Evolutionary conservation across 1,140 invertebrate species (phyloP).

Genomic region (Aphaenogaster floridana): DNA sequence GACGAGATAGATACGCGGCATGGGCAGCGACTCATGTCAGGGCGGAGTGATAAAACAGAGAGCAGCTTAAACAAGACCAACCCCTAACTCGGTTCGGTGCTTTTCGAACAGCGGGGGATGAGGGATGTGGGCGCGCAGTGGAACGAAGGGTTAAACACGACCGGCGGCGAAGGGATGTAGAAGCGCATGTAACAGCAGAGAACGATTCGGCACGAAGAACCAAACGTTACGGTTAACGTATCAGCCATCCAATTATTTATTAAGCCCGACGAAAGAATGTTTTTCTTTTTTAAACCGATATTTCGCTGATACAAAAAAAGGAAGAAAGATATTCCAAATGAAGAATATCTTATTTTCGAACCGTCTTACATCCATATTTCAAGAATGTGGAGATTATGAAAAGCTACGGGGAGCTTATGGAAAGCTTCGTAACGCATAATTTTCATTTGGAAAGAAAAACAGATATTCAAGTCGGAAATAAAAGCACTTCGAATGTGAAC

Average conservation of each 20-base stretch:
- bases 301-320: not conserved
- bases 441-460: not conserved
- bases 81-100: constrained; percentile 35
- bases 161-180: constrained; percentile 39
- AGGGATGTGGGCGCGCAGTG: constrained; percentile 39
- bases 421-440: not conserved
- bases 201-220: constrained; percentile 25
- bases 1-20: constrained; percentile 38
- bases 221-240: constrained; percentile 30
- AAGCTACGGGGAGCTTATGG: not conserved
- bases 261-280: not conserved
- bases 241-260: constrained; percentile 12
- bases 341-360: not conserved
- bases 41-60: constrained; percentile 60
- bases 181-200: constrained; percentile 36
- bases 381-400: not conserved
- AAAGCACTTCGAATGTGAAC: not conserved
- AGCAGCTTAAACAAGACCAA: constrained; percentile 57
- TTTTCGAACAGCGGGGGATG: constrained; percentile 52
- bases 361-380: not conserved
- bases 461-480: not conserved
- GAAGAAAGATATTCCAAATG: not conserved
- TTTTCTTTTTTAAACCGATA: not conserved
- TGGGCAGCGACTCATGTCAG: constrained; percentile 46
- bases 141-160: constrained; percentile 61